Percentiles rank a stretch among this genome's conserved stretches.
phyloP scores from a whole-genome alignment of 2,888 invertebrate genomes.

The Eupithecia exiguata region DNA sequence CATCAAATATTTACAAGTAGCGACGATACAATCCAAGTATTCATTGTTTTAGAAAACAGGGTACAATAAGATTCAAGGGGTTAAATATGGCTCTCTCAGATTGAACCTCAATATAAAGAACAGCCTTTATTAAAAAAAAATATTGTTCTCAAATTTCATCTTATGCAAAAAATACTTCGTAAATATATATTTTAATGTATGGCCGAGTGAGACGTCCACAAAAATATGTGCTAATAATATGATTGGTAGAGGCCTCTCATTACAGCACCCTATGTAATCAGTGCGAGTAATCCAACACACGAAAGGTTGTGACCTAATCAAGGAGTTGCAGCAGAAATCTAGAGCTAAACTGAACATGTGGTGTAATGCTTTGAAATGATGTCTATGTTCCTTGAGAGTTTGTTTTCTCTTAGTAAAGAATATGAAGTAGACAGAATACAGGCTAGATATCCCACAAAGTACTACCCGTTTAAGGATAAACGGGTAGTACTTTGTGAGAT shows the following conservation, averaged over 20 bases:
- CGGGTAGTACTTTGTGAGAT: too few relatives aligned
- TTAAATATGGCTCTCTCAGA: neutral
- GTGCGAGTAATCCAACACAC: conserved; percentile 5
- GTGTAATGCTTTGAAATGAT: neutral
- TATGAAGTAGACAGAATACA: neutral
- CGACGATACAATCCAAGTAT: neutral
- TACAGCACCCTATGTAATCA: conserved; percentile 13
- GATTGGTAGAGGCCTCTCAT: conserved; percentile 27
- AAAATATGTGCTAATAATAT: conserved; percentile 1
- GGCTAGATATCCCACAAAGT: too few relatives aligned
- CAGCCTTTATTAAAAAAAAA: too few relatives aligned
- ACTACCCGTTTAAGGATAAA: too few relatives aligned
- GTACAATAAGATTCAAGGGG: too few relatives aligned
- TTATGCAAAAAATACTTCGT: too few relatives aligned
- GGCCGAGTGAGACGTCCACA: neutral
- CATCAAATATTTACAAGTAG: neutral
- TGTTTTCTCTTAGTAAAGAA: neutral
- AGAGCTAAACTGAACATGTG: conserved; percentile 11
- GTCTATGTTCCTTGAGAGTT: neutral
- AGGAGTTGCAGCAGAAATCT: conserved; percentile 21
- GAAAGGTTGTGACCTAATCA: conserved; percentile 32
- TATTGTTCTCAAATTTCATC: too few relatives aligned
- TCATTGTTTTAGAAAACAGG: neutral
- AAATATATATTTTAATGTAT: neutral
- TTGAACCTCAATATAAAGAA: neutral